Base-by-base conservation (phyloP, 2,797 vertebrate genomes). In the Hippopotamyrus pictus region DNA sequence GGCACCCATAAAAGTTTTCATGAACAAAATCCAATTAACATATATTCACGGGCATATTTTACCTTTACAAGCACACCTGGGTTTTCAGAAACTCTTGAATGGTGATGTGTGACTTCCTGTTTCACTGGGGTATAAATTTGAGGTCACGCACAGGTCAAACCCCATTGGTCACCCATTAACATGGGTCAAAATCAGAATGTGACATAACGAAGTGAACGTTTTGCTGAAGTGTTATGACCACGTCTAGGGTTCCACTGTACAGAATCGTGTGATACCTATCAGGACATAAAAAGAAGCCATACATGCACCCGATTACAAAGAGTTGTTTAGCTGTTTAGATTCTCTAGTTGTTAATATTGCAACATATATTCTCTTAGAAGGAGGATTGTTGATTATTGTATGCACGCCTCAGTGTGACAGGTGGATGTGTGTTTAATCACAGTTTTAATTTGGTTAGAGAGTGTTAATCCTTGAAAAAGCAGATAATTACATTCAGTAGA, bases 381-480 rank as follows among this genome's bases (percentile, higher is more conserved):
- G 22, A 25, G 22, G 59, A 25, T 62, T 62, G 22, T 62, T 62
- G 59, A 62, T 25, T 62, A 62, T 54, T 79, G 1, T 73, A 88
- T 79, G 50, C 5, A 2, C 1, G 2, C 9, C 19, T 57, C 88
- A 44, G 22, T 54, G 5, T 46, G 8, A 50, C 41, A 9, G 82
- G 82, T 3, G 44, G 11, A 29, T 41, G 29, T 17, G 9, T 48
- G 25, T n/a, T 37, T 84, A 19, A 8, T 19, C 83, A 46, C 17
- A 65, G 53, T n/a, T 89, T 46, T 84, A 62, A 89, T 89, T 57
- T 41, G 79, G 62, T 83, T 62, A 89, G 51, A 83, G 83, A 73
- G 82, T 86, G 46, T 73, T 57, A 50, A 37, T 50, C 44, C n/a
- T 33, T 54, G n/a, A 62, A 65, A 25, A 88, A 6, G 82, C 79